Base-by-base conservation (phyloP, 2,113 vertebrate species). In the Eira barbara region DNA sequence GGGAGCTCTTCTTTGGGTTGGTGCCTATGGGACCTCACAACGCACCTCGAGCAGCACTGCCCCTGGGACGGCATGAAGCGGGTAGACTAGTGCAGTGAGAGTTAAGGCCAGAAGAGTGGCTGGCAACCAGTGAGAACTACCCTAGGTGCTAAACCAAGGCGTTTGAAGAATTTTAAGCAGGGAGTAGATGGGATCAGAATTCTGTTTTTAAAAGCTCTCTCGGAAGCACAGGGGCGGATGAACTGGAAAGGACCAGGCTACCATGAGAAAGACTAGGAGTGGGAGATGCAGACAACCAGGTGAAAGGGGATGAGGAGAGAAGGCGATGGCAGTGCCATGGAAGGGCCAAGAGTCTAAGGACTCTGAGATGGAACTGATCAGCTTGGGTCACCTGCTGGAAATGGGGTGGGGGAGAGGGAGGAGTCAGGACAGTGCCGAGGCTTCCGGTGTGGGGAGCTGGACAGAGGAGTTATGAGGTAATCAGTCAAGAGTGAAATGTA, bases 121-220 rank as follows among this genome's bases (percentile, higher is more conserved):
- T 55, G 25, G 61, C 9, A 23, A 45, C 8, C 88, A 91, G 57
- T 47, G 25, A 84, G 83, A 81, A 36, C 29, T 14, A 42, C 45
- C 20, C 29, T 13, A 1, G 11, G 21, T 88, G 55, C 85, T 47
- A 52, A 63, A 49, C 49, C 27, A 57, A 83, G 23, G 55, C 21
- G 21, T 91, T 52, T 81, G 34, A 91, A 89, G 29, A 36, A 14
- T 65, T 95, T 82, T 76, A 61, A 89, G 83, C 34, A 57, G 57
- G 18, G 14, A 79, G 3, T n/a, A 42, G 59, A 39, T 47, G 71
- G 61, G 42, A 36, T 79, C 81, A 23, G 39, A 63, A 79, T 71
- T 79, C 55, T 39, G 25, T 69, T 31, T 82, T 76, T 83, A 39
- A 67, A 82, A 63, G 42, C 10, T 83, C 31, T 86, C 52, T 91